A percentile compares a stretch with the other conserved stretches of the same genome.
These are phyloP conservation scores for Pararge aegeria DNA, from an alignment of 1,140 invertebrate species.

Conservation along the genomic window DNA sequence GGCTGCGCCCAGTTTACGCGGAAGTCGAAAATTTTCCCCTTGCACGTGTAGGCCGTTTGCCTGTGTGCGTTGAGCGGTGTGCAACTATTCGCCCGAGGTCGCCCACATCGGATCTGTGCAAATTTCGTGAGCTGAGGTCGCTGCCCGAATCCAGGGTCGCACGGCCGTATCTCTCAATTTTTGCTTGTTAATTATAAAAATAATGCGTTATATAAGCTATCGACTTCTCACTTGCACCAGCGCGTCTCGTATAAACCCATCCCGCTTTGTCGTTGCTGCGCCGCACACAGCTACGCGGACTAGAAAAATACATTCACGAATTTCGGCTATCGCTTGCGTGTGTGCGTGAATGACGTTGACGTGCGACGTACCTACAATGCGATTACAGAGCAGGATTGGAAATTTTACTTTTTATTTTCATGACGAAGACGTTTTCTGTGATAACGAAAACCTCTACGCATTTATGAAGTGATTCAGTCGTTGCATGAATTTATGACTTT, in stretches of 20 bases:
- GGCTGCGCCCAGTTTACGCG: conserved; percentile 33
- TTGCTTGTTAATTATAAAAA: conserved; percentile 79
- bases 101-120: conserved; percentile 78
- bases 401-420: conserved; percentile 33
- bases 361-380: no score
- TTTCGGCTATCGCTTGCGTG: conserved; percentile 62
- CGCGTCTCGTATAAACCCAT: conserved; percentile 32
- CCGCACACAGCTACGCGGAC: conserved; percentile 52
- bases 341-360: conserved; percentile 77
- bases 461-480: neutral
- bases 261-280: conserved; percentile 41
- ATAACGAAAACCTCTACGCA: neutral
- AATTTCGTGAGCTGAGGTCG: conserved; percentile 71
- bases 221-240: conserved; percentile 36
- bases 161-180: conserved; percentile 74
- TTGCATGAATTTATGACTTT: neutral
- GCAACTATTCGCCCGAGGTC: conserved; percentile 71
- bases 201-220: conserved; percentile 77
- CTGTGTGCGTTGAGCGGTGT: conserved; percentile 50
- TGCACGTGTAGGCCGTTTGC: conserved; percentile 37
- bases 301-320: conserved; percentile 76
- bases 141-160: conserved; percentile 67
- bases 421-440: neutral
- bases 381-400: conserved; percentile 69
- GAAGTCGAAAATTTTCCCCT: conserved; percentile 67